phyloP scores from a whole-genome alignment of 2,888 invertebrate species.

The Melieria picta region DNA sequence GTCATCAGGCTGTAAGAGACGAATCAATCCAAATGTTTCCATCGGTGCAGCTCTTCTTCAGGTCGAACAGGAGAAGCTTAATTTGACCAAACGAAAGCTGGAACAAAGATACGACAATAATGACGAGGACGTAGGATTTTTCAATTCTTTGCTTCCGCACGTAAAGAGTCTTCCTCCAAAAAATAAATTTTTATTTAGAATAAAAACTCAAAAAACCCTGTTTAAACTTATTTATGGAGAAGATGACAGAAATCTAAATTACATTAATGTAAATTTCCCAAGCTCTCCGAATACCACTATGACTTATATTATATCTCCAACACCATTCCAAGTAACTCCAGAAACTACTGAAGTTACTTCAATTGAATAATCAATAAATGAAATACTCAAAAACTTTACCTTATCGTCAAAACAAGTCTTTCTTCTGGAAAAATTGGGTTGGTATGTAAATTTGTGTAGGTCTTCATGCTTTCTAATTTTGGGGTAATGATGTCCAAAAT shows the following conservation, averaged over 20 bases:
- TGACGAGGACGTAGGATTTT: constrained; percentile 1
- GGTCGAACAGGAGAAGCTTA: background rate
- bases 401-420: no score
- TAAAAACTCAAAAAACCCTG: background rate
- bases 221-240: background rate
- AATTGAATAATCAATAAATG: no score
- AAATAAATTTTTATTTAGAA: background rate
- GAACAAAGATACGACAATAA: constrained; percentile 2
- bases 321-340: no score
- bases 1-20: no score
- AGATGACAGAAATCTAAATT: background rate
- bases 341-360: no score
- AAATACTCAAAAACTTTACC: no score
- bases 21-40: background rate
- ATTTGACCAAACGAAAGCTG: background rate
- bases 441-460: no score
- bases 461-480: no score
- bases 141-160: constrained; percentile 1
- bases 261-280: background rate
- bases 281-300: no score
- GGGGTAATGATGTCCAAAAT: no score
- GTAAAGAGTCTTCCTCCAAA: background rate
- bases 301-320: no score
- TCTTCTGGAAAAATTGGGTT: no score
- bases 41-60: background rate